Evolutionary conservation across 2,113 vertebrate species (phyloP).

Genomic region (Scomber scombrus): DNA sequence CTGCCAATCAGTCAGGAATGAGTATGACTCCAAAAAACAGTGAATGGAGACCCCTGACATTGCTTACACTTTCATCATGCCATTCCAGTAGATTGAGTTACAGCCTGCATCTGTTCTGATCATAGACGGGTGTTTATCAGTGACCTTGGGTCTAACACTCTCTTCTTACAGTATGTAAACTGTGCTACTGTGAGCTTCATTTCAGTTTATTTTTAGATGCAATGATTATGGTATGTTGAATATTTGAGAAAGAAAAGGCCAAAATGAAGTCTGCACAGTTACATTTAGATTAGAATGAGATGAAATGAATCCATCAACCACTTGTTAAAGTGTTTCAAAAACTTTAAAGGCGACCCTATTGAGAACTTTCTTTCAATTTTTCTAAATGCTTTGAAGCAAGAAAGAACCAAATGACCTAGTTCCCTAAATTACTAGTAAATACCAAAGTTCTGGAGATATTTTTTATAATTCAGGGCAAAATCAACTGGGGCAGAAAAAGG

Average conservation of each 20-base stretch:
- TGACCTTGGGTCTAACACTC: constrained; percentile 69
- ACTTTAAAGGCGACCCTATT: background rate
- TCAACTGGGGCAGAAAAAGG: background rate
- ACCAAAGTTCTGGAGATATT: too few relatives aligned
- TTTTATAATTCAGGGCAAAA: background rate
- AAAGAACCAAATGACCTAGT: background rate
- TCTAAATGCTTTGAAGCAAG: background rate
- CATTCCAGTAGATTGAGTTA: constrained; percentile 60
- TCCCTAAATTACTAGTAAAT: too few relatives aligned
- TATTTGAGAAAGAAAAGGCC: background rate
- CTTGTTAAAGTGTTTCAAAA: background rate
- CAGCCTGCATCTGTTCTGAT: constrained; percentile 40
- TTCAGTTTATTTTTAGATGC: constrained; percentile 46
- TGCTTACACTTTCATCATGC: background rate
- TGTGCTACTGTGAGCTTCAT: constrained; percentile 29
- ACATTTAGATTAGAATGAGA: background rate
- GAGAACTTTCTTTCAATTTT: background rate
- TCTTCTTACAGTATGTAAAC: background rate
- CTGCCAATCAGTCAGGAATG: constrained; percentile 1
- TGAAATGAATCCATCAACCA: background rate
- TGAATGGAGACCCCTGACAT: background rate
- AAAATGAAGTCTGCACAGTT: background rate
- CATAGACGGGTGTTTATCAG: constrained; percentile 12
- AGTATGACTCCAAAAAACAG: background rate
- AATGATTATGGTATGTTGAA: background rate